Evolutionary conservation across 2,113 vertebrate species (phyloP), one percentile per base, ranked within the genome.

Genomic region (Phocoena sinus): DNA sequence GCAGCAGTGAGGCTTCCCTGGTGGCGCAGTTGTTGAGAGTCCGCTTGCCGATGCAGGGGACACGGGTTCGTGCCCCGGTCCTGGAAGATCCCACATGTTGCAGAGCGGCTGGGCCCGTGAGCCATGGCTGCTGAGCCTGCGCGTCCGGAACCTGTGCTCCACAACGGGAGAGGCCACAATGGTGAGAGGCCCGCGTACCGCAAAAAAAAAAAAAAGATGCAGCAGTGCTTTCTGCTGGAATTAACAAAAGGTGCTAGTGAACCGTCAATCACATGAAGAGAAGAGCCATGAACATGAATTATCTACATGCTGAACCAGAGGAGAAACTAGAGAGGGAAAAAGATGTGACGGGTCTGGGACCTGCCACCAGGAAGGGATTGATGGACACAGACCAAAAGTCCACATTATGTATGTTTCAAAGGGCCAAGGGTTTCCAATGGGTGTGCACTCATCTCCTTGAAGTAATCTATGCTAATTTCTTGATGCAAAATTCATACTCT

Each of bases 401-500:
- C 5, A 1, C 25, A 3, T 2, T 3, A 6, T 9, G 11, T 3
- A 6, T 11, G 11, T 83, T 89, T 86, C 23, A 11, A 80, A 97
- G 68, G 67, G 25, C 67, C 28, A 44, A 18, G n/a, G 20, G 38
- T 79, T 79, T 81, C 77, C 74, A 60, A 63, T 0, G 2, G 65
- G 25, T 58, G 7, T 79, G 36, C 31, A 92, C 95, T 98, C 96
- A 96, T 97, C 98, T 90, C 0, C 91, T 88, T 96, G 97, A 97
- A 97, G 85, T 92, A 89, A 91, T 97, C 84, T 94, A 87, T 77
- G 81, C 47, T 91, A 82, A 97, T 95, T 96, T 95, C 76, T 95
- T 70, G 71, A 92, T 26, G 1, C 96, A 96, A 97, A 95, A 97
- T 96, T 96, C 97, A 96, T 81, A 96, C 94, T 70, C 80, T 83